Evolutionary conservation across 2,888 invertebrate genomes (phyloP).

Genomic region (Germaria angustata): DNA sequence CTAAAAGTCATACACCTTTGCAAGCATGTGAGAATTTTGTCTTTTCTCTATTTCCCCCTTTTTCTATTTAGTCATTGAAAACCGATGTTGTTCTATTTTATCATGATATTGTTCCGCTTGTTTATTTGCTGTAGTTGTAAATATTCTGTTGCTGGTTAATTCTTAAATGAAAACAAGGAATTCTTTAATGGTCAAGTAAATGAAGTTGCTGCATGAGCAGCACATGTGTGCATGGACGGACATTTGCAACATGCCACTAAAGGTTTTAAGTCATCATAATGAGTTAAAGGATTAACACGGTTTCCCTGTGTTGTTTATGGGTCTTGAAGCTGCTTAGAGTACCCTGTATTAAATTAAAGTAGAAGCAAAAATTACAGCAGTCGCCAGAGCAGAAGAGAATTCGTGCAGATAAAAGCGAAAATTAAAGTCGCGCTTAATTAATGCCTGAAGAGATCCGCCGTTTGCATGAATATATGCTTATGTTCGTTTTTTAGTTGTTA

Average conservation of each 20-base stretch:
- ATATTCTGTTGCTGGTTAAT: constrained; percentile 15
- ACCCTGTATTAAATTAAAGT: not conserved
- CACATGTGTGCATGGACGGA: not conserved
- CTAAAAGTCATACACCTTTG: not conserved
- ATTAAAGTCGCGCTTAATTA: not conserved
- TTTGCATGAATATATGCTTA: too few species aligned
- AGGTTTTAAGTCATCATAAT: constrained; percentile 54
- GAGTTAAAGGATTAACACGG: constrained; percentile 60
- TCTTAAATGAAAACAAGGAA: not conserved
- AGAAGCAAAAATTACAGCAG: not conserved
- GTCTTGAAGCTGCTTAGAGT: not conserved
- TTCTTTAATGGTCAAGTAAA: constrained; percentile 29
- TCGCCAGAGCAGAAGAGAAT: not conserved
- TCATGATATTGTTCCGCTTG: constrained; percentile 37
- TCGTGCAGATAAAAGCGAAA: not conserved
- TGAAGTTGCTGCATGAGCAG: not conserved
- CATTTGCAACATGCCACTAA: not conserved
- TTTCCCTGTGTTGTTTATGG: constrained; percentile 26
- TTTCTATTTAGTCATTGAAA: constrained; percentile 21
- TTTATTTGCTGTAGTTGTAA: constrained; percentile 20
- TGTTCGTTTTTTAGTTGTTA: too few species aligned
- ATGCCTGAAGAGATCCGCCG: not conserved
- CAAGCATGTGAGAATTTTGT: not conserved
- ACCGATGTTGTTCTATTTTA: constrained; percentile 40
- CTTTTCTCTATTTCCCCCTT: not conserved